Conservation (phyloP, 2,797 vertebrate genomes). For the Decapterus maruadsi region DNA sequence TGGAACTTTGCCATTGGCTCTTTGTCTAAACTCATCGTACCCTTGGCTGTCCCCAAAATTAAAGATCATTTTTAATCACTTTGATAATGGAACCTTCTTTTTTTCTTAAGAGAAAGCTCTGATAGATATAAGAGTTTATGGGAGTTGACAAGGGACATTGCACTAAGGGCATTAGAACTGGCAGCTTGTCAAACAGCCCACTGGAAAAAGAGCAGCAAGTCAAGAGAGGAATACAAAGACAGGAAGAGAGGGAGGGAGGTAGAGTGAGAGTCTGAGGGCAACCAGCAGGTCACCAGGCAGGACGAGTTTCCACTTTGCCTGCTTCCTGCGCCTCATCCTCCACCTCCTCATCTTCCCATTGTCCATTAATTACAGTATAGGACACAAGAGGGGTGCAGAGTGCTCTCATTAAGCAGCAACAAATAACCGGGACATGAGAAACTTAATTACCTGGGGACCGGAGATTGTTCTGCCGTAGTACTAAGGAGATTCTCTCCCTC, state of each 20-base stretch:
- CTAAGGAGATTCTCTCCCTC: constrained; percentile 53
- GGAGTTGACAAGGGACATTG: constrained; percentile 88
- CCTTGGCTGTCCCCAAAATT: constrained; percentile 81
- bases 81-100: constrained; percentile 85
- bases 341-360: constrained; percentile 60
- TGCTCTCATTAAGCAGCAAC: constrained; percentile 75
- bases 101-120: constrained; percentile 79
- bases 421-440: constrained; percentile 68
- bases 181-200: constrained; percentile 88
- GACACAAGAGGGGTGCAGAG: constrained; percentile 64
- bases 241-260: constrained; percentile 36
- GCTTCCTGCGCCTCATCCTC: constrained; percentile 52
- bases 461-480: constrained; percentile 61
- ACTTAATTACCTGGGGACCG: constrained; percentile 70
- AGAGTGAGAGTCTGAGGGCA: constrained; percentile 37
- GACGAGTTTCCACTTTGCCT: constrained; percentile 56
- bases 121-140: constrained; percentile 87
- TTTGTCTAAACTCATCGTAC: constrained; percentile 72
- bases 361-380: constrained; percentile 75
- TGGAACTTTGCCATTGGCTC: constrained; percentile 61
- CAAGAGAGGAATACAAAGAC: constrained; percentile 78
- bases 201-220: constrained; percentile 83
- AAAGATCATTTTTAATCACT: constrained; percentile 88
- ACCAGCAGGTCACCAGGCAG: constrained; percentile 67
- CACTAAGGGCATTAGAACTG: constrained; percentile 86